Evolutionary conservation across 2,113 vertebrate genomes (phyloP).

Genomic region (Turdus rufiventris): DNA sequence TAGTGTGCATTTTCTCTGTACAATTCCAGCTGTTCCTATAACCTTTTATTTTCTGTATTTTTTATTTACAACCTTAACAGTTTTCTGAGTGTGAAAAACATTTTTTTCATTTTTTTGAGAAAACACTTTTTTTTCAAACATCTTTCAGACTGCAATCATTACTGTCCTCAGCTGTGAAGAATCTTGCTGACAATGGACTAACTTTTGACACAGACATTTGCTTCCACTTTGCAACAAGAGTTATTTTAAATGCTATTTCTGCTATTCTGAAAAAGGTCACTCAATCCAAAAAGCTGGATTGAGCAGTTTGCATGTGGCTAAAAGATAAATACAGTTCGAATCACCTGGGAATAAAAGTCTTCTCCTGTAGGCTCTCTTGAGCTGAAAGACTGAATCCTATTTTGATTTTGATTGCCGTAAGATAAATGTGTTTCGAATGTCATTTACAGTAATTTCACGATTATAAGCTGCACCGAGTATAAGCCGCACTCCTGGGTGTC

Average conservation of each 20-base stretch:
- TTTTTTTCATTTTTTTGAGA: background rate
- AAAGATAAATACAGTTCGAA: constrained; percentile 1
- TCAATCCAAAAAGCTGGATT: background rate
- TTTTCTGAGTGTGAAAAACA: background rate
- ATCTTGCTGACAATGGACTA: background rate
- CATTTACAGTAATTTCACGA: too few species aligned
- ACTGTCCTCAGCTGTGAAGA: background rate
- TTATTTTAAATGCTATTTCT: background rate
- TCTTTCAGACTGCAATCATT: background rate
- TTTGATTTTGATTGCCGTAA: background rate
- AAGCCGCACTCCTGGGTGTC: too few species aligned
- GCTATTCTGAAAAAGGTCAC: background rate
- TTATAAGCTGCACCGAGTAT: too few species aligned
- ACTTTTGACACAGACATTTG: background rate
- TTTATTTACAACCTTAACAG: background rate
- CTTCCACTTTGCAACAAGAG: background rate
- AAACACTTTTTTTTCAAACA: background rate
- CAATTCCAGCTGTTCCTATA: background rate
- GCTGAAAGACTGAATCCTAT: background rate
- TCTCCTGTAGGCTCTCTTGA: background rate
- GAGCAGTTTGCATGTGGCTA: background rate
- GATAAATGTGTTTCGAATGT: background rate
- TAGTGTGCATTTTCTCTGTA: background rate
- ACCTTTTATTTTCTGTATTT: background rate
- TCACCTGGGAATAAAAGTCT: background rate